Conservation (phyloP, 2,888 invertebrate genomes). For the Cataglyphis rosenhaueri region DNA sequence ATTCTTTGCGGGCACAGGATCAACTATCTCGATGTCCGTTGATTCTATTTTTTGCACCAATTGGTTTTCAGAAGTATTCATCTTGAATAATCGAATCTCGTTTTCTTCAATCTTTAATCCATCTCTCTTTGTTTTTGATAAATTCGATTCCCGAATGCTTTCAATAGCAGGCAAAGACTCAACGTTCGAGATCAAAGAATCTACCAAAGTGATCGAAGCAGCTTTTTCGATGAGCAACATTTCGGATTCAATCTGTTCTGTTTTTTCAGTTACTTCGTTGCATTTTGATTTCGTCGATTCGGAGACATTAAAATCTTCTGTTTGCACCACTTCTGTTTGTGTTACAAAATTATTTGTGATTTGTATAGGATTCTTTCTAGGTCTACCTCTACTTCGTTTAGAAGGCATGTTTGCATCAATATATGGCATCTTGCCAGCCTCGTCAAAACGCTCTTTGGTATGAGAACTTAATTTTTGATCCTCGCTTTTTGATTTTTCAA, state of each 20-base stretch:
- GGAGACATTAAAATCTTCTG: neutral
- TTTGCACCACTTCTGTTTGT: neutral
- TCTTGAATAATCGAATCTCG: neutral
- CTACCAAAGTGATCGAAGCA: neutral
- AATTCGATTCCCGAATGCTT: slow-evolving; percentile 3
- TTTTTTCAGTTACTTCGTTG: neutral
- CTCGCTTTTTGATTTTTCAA: slow-evolving; percentile 41
- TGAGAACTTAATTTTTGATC: slow-evolving; percentile 32
- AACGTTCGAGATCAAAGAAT: slow-evolving; percentile 20
- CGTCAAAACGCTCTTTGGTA: slow-evolving; percentile 12
- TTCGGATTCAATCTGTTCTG: slow-evolving; percentile 7
- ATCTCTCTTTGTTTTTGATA: slow-evolving; percentile 8
- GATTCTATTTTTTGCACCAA: neutral
- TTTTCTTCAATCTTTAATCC: slow-evolving; percentile 19
- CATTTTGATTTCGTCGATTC: slow-evolving; percentile 14
- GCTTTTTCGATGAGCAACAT: slow-evolving; percentile 3
- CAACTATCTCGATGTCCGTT: neutral
- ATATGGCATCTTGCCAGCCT: neutral
- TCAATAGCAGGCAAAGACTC: neutral
- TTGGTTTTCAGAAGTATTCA: neutral
- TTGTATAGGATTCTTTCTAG: slow-evolving; percentile 30
- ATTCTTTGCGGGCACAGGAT: neutral
- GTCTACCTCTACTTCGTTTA: slow-evolving; percentile 38
- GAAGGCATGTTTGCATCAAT: neutral
- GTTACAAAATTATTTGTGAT: neutral